These are phyloP conservation scores for Kryptolebias ocellatus DNA, from an alignment of 2,797 vertebrate species.

Conservation along the genomic window DNA sequence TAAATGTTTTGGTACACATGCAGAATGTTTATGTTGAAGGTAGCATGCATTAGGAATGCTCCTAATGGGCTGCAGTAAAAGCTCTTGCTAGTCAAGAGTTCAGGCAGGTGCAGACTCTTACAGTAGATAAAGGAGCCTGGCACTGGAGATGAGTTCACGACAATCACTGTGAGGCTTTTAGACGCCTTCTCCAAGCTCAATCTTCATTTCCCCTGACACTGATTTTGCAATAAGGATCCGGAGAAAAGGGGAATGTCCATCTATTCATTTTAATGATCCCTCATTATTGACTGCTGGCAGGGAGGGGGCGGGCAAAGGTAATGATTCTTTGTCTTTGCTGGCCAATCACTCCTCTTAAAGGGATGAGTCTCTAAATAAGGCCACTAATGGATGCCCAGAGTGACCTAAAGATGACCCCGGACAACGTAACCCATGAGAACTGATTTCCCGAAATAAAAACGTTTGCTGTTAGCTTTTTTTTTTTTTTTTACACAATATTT, in stretches of 20 bases:
- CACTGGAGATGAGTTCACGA: slow-evolving; percentile 81
- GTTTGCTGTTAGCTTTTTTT: slow-evolving; percentile 24
- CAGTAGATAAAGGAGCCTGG: slow-evolving; percentile 79
- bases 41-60: slow-evolving; percentile 73
- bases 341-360: slow-evolving; percentile 83
- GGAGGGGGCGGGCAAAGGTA: slow-evolving; percentile 82
- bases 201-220: slow-evolving; percentile 85
- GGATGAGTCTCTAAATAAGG: slow-evolving; percentile 83
- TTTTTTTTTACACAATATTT: not conserved
- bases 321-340: slow-evolving; percentile 84
- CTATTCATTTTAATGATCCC: slow-evolving; percentile 88
- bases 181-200: slow-evolving; percentile 82
- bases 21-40: slow-evolving; percentile 77
- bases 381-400: slow-evolving; percentile 82
- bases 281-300: slow-evolving; percentile 85
- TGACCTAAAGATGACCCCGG: slow-evolving; percentile 77
- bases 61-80: slow-evolving; percentile 83
- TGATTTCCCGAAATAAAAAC: slow-evolving; percentile 61
- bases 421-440: slow-evolving; percentile 48
- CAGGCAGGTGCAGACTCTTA: slow-evolving; percentile 81
- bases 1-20: slow-evolving; percentile 73
- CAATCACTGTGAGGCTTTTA: slow-evolving; percentile 85
- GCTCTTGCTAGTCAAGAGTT: slow-evolving; percentile 78
- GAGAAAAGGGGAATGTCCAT: slow-evolving; percentile 86
- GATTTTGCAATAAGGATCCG: slow-evolving; percentile 85